Conservation (phyloP, 2,888 invertebrate genomes). For the Malachius bipustulatus region DNA sequence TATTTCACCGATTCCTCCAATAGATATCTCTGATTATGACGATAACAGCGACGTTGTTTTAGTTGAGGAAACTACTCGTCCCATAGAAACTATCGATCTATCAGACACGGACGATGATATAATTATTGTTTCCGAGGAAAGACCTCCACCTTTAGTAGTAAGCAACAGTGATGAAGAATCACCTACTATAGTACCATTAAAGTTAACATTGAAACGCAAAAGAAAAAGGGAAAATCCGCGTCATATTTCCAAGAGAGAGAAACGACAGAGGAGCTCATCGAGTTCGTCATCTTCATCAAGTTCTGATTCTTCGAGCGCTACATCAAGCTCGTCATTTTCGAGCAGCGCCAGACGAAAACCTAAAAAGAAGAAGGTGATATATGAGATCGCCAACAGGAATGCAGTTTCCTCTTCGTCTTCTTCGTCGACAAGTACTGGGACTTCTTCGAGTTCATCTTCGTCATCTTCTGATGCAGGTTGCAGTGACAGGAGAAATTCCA, state of each 20-base stretch:
- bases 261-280: constrained; percentile 5
- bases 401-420: constrained; percentile 1
- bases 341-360: not conserved
- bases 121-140: constrained; percentile 24
- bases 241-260: constrained; percentile 8
- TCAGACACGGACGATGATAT: constrained; percentile 29
- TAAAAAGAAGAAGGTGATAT: constrained; percentile 4
- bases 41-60: constrained; percentile 34
- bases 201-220: constrained; percentile 25
- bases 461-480: constrained; percentile 8
- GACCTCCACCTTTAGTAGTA: constrained; percentile 13
- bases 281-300: constrained; percentile 8
- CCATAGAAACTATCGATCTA: constrained; percentile 23
- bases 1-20: constrained; percentile 18
- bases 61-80: constrained; percentile 17
- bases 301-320: not conserved
- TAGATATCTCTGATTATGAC: constrained; percentile 27
- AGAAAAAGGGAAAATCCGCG: constrained; percentile 17
- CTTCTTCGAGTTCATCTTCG: constrained; percentile 14
- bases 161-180: not conserved
- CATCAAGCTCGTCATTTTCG: not conserved
- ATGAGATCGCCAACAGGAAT: not conserved
- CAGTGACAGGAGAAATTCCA: too few relatives aligned
- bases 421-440: constrained; percentile 12
- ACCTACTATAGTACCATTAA: constrained; percentile 23